Evolutionary conservation across 2,888 invertebrate genomes (phyloP), one percentile per base, ranked within the genome.

Genomic region (Athalia cordata): DNA sequence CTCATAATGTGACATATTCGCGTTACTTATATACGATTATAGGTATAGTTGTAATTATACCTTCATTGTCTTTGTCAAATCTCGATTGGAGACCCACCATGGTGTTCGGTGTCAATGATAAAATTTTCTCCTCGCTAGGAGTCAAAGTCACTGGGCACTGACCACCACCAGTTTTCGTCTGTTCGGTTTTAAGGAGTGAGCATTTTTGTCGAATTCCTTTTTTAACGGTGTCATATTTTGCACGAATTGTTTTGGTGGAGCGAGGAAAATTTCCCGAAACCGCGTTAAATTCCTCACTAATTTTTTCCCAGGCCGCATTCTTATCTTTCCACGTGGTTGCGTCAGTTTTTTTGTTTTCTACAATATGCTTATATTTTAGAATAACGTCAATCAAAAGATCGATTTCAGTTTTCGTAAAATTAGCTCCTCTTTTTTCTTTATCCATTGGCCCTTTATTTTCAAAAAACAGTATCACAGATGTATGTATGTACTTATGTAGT

Each of bases 211-310:
- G 29, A 9, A 68, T 68, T 67, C 45, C 55, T 43, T 68, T 57
- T 77, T 68, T 29, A 65, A 49, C 3, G 62, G 77, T 45, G 8
- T 77, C 15, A 77, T 68, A 52, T 77, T 77, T 77, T n/a, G 50
- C 15, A 15, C 67, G 59, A 47, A 77, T 67, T n/a, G 67, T 77
- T 77, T 77, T 52, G 29, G 67, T 77, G 13, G 52, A 11, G 4
- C 77, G 67, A 15, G 49, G 13, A 52, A 49, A 49, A 68, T 77
- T 77, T 68, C 66, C 66, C 7, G 66, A 77, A 1, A 43, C n/a
- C 43, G 67, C 77, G 15, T 77, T 77, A 45, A 77, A 77, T 57
- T 77, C 49, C 15, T 6, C 5, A 3, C 5, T 15, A 15, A 77
- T 55, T 57, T 15, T 55, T 15, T 77, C 77, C 77, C 77, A 68